Conservation (phyloP, 2,113 vertebrate genomes). For the Xenopus tropicalis region UCB_Xtro_10.0 CM004450.2:34977501-34978000, state of each 20-base stretch:
- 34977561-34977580: too few species aligned
- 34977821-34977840: constrained; percentile 65
- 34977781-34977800: fast-evolving
- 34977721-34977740: constrained; percentile 74
- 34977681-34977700: constrained; percentile 51
- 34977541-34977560: too few species aligned
- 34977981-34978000: constrained; percentile 80
- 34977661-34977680: constrained; percentile 50
- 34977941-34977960: constrained; percentile 79
- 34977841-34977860: constrained; percentile 76
- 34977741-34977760: constrained; percentile 56
- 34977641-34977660: constrained; percentile 55
- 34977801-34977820: background rate
- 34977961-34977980: constrained; percentile 77
- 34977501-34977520: too few species aligned
- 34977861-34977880: constrained; percentile 74
- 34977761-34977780: background rate
- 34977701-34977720: constrained; percentile 74
- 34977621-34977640: constrained; percentile 76
- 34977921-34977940: constrained; percentile 82
- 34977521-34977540: too few species aligned
- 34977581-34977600: constrained; percentile 54
- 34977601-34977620: constrained; percentile 74
- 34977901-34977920: constrained; percentile 69
- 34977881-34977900: constrained; percentile 82